These are phyloP conservation scores for Elaphurus davidianus DNA, from an alignment of 2,113 vertebrate species.

Conservation along the genomic window DNA sequence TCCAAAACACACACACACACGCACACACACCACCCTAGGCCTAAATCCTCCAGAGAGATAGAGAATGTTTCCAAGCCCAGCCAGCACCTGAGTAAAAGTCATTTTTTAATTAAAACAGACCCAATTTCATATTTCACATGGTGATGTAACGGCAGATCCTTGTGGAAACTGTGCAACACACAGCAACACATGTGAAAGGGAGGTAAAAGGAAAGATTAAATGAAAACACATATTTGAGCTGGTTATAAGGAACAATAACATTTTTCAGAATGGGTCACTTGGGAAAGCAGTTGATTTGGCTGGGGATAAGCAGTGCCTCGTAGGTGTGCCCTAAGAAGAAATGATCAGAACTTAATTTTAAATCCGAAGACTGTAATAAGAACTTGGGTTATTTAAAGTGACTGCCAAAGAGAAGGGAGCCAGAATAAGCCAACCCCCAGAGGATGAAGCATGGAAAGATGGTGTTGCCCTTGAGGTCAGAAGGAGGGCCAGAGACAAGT, in stretches of 20 bases:
- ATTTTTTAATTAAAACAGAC: conserved; percentile 64
- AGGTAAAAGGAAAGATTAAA: conserved; percentile 58
- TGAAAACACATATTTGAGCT: conserved; percentile 58
- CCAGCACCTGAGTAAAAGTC: conserved; percentile 22
- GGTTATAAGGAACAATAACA: conserved; percentile 42
- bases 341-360: conserved; percentile 52
- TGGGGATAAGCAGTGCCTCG: conserved; percentile 34
- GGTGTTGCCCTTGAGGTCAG: not conserved
- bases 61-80: not conserved
- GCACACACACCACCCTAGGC: not conserved
- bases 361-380: conserved; percentile 24
- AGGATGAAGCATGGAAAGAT: not conserved
- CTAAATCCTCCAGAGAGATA: conserved; percentile 16
- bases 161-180: conserved; percentile 34
- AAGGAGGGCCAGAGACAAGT: not conserved
- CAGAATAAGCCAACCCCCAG: not conserved
- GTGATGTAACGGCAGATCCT: conserved; percentile 14
- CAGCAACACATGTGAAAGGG: not conserved
- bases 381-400: conserved; percentile 56
- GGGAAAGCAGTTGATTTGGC: conserved; percentile 54
- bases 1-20: not conserved
- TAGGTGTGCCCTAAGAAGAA: conserved; percentile 50
- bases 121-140: not conserved
- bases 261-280: conserved; percentile 28
- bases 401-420: conserved; percentile 43